Evolutionary conservation across 2,113 vertebrate species (phyloP).

Genomic region (Salvelinus sp.): DNA sequence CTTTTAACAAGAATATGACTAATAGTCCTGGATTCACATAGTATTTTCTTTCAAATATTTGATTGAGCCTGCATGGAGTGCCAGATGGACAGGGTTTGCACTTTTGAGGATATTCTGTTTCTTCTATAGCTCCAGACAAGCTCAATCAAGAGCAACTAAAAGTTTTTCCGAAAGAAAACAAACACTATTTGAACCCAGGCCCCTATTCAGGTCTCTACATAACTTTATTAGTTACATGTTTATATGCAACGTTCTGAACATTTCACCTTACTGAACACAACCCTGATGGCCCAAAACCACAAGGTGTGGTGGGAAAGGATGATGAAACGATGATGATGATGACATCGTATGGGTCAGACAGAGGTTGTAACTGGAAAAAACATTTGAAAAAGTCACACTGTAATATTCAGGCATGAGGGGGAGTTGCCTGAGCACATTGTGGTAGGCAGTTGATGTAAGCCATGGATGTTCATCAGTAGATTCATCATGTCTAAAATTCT

Average conservation of each 20-base stretch:
- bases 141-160: too few species aligned
- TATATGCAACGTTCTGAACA: background rate
- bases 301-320: constrained; percentile 18
- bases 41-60: too few species aligned
- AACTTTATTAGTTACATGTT: background rate
- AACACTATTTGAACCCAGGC: too few species aligned
- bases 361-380: constrained; percentile 20
- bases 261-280: too few species aligned
- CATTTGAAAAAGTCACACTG: background rate
- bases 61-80: too few species aligned
- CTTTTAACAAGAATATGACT: too few species aligned
- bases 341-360: constrained; percentile 19
- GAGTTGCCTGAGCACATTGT: background rate
- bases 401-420: background rate
- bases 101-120: background rate
- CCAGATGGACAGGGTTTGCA: too few species aligned
- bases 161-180: too few species aligned
- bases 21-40: too few species aligned
- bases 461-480: background rate
- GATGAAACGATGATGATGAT: constrained; percentile 12
- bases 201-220: too few species aligned
- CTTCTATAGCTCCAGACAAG: background rate
- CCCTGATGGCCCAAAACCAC: background rate
- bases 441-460: background rate
- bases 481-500: constrained; percentile 5